Conservation (phyloP, 2,113 vertebrate species). For the Myodes glareolus region DNA sequence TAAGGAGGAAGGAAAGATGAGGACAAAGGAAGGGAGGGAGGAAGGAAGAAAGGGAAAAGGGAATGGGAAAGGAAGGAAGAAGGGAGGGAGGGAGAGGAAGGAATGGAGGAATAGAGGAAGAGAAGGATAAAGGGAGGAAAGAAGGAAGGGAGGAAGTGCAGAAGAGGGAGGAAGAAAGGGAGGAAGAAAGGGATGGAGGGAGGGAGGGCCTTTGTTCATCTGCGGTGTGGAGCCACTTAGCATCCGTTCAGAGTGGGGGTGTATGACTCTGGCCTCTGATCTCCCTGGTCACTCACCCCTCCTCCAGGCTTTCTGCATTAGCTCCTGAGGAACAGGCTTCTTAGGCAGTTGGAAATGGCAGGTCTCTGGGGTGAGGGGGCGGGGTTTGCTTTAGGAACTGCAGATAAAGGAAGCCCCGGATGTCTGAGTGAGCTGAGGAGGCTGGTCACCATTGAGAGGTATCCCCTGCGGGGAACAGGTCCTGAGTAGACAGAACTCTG, state of each 20-base stretch:
- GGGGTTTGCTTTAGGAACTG: neutral
- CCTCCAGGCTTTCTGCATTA: neutral
- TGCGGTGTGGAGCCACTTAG: neutral
- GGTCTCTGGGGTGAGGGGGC: neutral
- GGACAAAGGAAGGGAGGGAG: too few relatives aligned
- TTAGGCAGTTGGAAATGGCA: neutral
- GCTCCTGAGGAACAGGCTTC: neutral
- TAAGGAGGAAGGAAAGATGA: too few relatives aligned
- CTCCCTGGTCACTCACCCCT: neutral
- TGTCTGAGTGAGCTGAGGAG: neutral
- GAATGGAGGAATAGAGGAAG: neutral
- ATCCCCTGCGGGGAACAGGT: neutral
- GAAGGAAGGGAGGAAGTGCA: neutral
- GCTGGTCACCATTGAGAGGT: neutral
- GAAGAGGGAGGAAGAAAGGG: too few relatives aligned
- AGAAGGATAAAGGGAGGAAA: too few relatives aligned
- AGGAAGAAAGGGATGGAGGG: accelerated
- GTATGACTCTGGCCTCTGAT: neutral
- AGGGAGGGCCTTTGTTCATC: neutral
- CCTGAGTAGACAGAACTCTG: neutral
- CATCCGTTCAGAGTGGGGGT: too few relatives aligned
- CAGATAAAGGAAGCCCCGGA: too few relatives aligned
- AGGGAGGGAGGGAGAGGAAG: too few relatives aligned
- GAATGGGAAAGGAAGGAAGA: neutral
- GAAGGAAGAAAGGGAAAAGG: too few relatives aligned